Evolutionary conservation across 1,140 invertebrate species (phyloP), one percentile per base, ranked within the genome.

Genomic region (Agraylea sexmaculata): DNA sequence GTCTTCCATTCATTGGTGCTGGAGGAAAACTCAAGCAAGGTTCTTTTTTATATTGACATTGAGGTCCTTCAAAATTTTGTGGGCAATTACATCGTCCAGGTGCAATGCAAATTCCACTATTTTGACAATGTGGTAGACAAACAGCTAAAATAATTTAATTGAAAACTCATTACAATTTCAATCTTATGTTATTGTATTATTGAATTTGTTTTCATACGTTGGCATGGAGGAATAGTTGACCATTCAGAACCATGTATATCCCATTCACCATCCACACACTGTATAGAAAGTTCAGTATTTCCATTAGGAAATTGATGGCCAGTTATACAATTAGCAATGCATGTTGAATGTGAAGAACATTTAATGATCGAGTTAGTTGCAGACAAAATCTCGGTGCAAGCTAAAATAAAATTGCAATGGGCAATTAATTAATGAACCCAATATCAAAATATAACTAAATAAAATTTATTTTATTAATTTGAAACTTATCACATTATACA

Each of bases 101-200:
- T 1, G 64, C 66, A 1, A 78, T 52, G 52, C 86, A 90, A 11
- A 81, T 77, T 1, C 87, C 86, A 33, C 74, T 79, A 59, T 91
- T 87, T 51, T 78, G 64, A 56, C 86, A 91, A 1, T 68, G 59
- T 0, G 79, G 76, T 11, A 74, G 51, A 54, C 87, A 91, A 45
- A 74, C 65, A 3, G 80, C 83, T 86, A 46, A 32, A 65, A 57
- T 13, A 43, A 4, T 8, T 8, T n/a, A n/a, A n/a, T n/a, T n/a
- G n/a, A n/a, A n/a, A n/a, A n/a, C n/a, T n/a, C 11, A 28, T 23
- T 16, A 11, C n/a, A 37, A 37, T 4, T 23, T 37, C 21, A 12
- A 4, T 28, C n/a, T 43, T 20, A 3, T n/a, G 13, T 2, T 4
- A 25, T 4, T 5, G 37, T 22, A 18, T 28, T 31, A 23, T 18